Conservation (phyloP, 1,140 invertebrate genomes). For the Dysdera silvatica region DNA sequence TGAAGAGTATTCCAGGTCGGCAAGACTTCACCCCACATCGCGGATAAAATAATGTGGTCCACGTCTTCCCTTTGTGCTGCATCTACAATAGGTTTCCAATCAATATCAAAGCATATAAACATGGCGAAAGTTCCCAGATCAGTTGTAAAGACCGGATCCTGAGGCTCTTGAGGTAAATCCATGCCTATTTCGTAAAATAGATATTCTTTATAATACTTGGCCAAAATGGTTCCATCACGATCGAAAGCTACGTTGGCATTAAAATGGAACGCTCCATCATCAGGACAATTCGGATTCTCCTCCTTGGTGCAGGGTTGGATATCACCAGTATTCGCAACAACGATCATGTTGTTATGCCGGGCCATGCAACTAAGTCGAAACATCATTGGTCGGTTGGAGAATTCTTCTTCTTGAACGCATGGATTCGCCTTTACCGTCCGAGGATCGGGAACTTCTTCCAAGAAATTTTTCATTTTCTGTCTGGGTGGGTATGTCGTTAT, state of each 20-base stretch:
- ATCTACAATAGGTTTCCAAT: conserved; percentile 51
- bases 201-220: conserved; percentile 67
- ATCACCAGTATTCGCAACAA: conserved; percentile 61
- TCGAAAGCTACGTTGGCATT: conserved; percentile 71
- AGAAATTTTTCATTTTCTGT: neutral
- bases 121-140: conserved; percentile 56
- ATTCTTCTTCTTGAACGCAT: conserved; percentile 11
- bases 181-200: conserved; percentile 53
- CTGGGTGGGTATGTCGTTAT: neutral
- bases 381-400: conserved; percentile 32
- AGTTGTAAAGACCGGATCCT: conserved; percentile 54
- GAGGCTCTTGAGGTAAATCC: conserved; percentile 47
- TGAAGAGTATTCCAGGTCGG: conserved; percentile 55
- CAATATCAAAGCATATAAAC: conserved; percentile 66
- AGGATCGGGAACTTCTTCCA: conserved; percentile 22
- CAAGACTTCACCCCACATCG: conserved; percentile 62
- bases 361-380: conserved; percentile 53
- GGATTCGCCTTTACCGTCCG: neutral
- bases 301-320: neutral
- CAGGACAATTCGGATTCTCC: conserved; percentile 32
- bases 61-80: conserved; percentile 36
- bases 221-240: conserved; percentile 51
- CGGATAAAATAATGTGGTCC: conserved; percentile 47
- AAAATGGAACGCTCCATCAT: conserved; percentile 50
- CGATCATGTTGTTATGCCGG: conserved; percentile 46